These are phyloP conservation scores for Parus major DNA, from an alignment of 2,113 vertebrate species.

Conservation along the genomic window DNA sequence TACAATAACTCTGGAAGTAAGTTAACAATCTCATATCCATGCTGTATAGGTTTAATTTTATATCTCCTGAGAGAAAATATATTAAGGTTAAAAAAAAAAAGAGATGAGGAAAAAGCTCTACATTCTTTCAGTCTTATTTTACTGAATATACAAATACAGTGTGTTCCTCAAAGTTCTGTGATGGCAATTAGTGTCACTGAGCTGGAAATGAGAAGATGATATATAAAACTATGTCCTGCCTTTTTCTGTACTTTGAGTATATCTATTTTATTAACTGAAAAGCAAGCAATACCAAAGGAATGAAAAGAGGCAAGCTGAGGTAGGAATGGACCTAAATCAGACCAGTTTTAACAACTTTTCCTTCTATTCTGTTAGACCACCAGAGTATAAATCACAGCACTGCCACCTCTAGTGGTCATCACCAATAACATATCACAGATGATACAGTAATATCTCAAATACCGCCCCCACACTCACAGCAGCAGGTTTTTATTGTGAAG, in stretches of 20 bases:
- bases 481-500: background rate
- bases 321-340: background rate
- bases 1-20: background rate
- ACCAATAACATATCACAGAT: background rate
- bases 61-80: background rate
- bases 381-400: background rate
- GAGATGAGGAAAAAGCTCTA: background rate
- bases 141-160: background rate
- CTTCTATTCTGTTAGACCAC: background rate
- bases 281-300: background rate
- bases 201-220: background rate
- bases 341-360: background rate
- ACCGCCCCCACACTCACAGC: fast-evolving
- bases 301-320: background rate
- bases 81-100: background rate
- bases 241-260: background rate
- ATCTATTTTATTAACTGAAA: background rate
- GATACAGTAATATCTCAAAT: background rate
- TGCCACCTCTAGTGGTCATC: background rate
- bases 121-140: background rate
- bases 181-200: background rate
- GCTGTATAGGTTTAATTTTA: background rate
- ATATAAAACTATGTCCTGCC: background rate
- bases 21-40: background rate
- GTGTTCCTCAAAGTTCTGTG: background rate